Conservation (phyloP, 2,797 vertebrate genomes). For the Melanogrammus aeglefinus region DNA sequence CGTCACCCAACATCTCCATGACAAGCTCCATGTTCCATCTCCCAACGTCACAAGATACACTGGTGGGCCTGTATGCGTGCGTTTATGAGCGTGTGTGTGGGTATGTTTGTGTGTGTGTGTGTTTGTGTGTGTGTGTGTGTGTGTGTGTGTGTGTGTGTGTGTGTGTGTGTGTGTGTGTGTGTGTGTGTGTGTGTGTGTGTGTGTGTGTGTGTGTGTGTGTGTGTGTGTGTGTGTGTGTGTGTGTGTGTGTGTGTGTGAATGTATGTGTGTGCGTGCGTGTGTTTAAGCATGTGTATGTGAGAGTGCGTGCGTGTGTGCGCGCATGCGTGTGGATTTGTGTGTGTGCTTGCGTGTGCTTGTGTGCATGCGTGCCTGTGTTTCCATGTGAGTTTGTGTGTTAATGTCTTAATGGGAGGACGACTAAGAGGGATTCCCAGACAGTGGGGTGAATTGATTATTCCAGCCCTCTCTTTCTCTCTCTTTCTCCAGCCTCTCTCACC, state of each 20-base stretch:
- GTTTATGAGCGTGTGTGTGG: too few relatives aligned
- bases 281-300: too few relatives aligned
- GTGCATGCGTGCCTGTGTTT: neutral
- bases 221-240: neutral
- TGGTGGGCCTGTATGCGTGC: too few relatives aligned
- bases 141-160: too few relatives aligned
- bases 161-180: neutral
- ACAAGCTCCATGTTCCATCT: too few relatives aligned
- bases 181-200: neutral
- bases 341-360: neutral
- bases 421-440: neutral
- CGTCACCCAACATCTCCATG: too few relatives aligned
- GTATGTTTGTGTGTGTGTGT: neutral
- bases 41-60: too few relatives aligned
- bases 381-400: neutral
- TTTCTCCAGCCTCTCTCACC: neutral
- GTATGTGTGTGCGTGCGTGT: too few relatives aligned
- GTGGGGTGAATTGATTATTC: neutral
- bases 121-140: too few relatives aligned
- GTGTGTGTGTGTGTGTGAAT: neutral
- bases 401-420: neutral
- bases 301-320: neutral
- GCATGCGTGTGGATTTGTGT: too few relatives aligned
- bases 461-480: slow-evolving; percentile 6
- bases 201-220: neutral